These are phyloP conservation scores for Muschampia plurimacula DNA, from an alignment of 2,888 invertebrate genomes.

Conservation along the genomic window DNA sequence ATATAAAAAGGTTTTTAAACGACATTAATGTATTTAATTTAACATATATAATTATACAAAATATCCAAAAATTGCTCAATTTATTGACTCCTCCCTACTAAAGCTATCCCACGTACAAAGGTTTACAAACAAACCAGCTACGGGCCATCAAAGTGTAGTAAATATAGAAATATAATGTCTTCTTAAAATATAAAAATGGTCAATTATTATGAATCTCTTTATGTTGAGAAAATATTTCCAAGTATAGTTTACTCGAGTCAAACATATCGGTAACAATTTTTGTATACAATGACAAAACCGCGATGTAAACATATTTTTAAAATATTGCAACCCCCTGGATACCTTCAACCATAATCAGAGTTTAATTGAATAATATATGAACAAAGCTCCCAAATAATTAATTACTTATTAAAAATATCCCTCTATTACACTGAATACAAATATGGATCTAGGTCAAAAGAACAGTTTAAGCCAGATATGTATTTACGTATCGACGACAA, in stretches of 20 bases:
- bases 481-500: neutral
- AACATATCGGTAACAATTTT: too few species aligned
- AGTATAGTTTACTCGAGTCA: too few species aligned
- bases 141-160: neutral
- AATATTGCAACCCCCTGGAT: too few species aligned
- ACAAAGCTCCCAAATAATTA: neutral
- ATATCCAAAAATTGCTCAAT: neutral
- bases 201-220: neutral
- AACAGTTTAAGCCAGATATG: neutral
- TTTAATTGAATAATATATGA: neutral
- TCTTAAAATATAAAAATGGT: neutral
- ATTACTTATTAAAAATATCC: neutral
- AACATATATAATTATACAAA: conserved; percentile 1
- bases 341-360: too few species aligned
- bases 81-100: neutral
- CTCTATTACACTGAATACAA: neutral
- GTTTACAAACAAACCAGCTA: neutral
- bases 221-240: neutral
- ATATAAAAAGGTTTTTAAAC: conserved; percentile 21
- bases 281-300: too few species aligned
- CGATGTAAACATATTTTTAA: too few species aligned
- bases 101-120: neutral
- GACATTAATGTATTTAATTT: neutral
- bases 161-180: neutral
- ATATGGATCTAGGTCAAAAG: neutral